A percentile compares a stretch with the other conserved stretches of the same genome.
These are phyloP conservation scores for Lindbergichthys nudifrons DNA, from an alignment of 2,797 vertebrate genomes.

Conservation along the genomic window DNA sequence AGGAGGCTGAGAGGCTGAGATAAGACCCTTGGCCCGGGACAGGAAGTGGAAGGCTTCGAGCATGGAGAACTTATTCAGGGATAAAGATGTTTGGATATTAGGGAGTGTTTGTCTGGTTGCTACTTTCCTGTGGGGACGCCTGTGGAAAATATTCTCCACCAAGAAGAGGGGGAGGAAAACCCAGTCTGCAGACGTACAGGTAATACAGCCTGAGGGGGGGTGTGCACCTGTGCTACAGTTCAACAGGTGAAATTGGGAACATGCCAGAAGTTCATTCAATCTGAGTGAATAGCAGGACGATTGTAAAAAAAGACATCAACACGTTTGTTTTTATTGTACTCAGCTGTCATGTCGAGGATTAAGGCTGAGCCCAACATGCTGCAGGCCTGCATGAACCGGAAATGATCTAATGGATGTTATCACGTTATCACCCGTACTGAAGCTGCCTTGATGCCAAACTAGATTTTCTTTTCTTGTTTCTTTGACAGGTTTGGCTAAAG, in stretches of 20 bases:
- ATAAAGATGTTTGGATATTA: slow-evolving; percentile 90
- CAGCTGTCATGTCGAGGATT: slow-evolving; percentile 2
- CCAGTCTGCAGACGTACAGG: slow-evolving; percentile 83
- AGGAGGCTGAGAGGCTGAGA: slow-evolving; percentile 46
- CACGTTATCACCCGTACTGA: background rate
- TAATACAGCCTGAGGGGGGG: slow-evolving; percentile 69
- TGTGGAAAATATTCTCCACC: slow-evolving; percentile 86
- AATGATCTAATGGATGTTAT: slow-evolving; percentile 19
- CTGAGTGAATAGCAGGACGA: background rate
- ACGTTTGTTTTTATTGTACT: background rate
- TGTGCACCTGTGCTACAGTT: slow-evolving; percentile 14
- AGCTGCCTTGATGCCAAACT: background rate
- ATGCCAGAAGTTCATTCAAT: background rate
- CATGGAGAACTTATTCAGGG: slow-evolving; percentile 88
- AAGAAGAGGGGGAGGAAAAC: slow-evolving; percentile 81
- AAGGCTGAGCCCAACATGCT: background rate
- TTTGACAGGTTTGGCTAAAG: background rate
- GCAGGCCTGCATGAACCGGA: slow-evolving; percentile 19
- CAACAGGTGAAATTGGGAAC: slow-evolving; percentile 4
- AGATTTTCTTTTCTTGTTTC: background rate
- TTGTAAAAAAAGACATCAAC: background rate
- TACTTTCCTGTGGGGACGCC: slow-evolving; percentile 87
- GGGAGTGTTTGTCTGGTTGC: slow-evolving; percentile 89
- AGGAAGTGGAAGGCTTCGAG: slow-evolving; percentile 39
- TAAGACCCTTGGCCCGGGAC: slow-evolving; percentile 48